Conservation (phyloP, 2,113 vertebrate species). For the Xiphorhynchus elegans region DNA sequence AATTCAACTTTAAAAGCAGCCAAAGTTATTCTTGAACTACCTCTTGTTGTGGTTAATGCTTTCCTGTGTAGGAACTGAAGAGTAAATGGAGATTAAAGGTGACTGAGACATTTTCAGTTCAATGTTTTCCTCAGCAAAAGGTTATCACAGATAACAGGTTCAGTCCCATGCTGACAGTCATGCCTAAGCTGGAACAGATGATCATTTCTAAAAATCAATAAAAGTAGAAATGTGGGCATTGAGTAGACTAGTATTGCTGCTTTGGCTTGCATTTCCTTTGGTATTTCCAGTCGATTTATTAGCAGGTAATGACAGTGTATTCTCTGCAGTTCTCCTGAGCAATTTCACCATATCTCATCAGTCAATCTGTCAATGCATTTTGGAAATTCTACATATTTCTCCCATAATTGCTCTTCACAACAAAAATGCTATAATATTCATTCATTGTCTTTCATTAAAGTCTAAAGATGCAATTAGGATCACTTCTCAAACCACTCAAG, state of each 20-base stretch:
- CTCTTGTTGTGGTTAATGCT: background rate
- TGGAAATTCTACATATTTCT: background rate
- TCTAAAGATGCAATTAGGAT: background rate
- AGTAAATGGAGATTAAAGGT: slow-evolving; percentile 20
- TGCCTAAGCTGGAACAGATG: background rate
- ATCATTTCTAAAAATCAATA: slow-evolving; percentile 53
- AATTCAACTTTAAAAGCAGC: background rate
- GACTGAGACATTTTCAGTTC: slow-evolving; percentile 3
- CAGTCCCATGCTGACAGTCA: background rate
- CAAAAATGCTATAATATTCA: background rate
- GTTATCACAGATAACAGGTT: slow-evolving; percentile 17
- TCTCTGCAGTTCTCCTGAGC: background rate
- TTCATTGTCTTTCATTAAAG: background rate
- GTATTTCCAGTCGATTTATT: slow-evolving; percentile 5
- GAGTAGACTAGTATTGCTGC: slow-evolving; percentile 2
- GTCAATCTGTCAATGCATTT: slow-evolving; percentile 14
- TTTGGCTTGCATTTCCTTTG: slow-evolving; percentile 9
- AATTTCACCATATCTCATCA: background rate
- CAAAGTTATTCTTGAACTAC: background rate
- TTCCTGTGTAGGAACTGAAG: background rate
- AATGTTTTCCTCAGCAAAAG: slow-evolving; percentile 14
- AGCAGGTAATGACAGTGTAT: background rate
- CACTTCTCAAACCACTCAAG: slow-evolving; percentile 1
- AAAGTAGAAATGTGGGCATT: background rate
- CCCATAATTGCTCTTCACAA: background rate